Conservation (phyloP, 2,888 invertebrate genomes). For the Cryptus viduatorius region DNA sequence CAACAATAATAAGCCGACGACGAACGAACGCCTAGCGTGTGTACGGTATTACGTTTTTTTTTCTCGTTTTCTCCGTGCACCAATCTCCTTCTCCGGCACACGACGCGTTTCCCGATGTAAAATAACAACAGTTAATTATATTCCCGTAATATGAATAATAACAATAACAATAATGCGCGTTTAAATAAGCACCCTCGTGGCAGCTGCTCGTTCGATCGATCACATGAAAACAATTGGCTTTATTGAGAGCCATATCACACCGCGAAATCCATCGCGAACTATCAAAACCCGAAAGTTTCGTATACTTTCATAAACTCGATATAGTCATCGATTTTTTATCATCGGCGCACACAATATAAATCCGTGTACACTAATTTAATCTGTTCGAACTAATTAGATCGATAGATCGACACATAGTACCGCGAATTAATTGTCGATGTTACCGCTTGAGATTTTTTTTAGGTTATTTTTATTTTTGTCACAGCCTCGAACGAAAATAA, state of each 20-base stretch:
- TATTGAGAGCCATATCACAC: conserved; percentile 57
- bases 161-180: conserved; percentile 28
- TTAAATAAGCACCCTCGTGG: conserved; percentile 20
- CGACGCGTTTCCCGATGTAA: no score
- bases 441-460: no score
- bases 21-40: background rate
- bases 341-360: background rate
- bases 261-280: conserved; percentile 27
- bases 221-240: conserved; percentile 41
- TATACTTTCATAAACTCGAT: background rate
- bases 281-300: conserved; percentile 8
- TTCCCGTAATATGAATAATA: conserved; percentile 37
- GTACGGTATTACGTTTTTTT: background rate
- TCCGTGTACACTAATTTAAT: no score
- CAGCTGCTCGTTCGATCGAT: conserved; percentile 40
- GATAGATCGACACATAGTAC: no score
- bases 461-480: no score
- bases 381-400: no score
- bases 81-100: no score
- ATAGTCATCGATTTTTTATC: background rate
- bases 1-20: background rate
- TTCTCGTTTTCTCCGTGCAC: background rate
- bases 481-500: no score
- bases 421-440: no score
- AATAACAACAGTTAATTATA: conserved; percentile 35